Evolutionary conservation across 2,888 invertebrate species (phyloP).

Genomic region (Oligia fasciuncula): DNA sequence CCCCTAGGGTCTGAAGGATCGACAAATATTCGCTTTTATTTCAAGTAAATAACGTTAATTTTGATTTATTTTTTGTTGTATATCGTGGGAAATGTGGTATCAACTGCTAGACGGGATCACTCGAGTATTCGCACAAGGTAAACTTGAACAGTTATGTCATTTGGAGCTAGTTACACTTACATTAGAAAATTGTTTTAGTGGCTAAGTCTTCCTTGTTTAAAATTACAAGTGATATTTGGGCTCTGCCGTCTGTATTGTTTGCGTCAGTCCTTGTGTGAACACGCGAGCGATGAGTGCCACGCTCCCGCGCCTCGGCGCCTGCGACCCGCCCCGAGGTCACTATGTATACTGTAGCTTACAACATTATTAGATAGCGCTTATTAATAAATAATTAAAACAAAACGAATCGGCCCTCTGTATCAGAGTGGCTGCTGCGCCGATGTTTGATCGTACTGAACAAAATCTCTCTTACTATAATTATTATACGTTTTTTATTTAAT

Average conservation of each 20-base stretch:
- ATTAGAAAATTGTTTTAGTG: constrained; percentile 27
- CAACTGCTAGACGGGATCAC: constrained; percentile 11
- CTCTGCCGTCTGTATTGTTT: constrained; percentile 11
- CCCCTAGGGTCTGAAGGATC: constrained; percentile 49
- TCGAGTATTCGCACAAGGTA: constrained; percentile 37
- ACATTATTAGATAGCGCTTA: constrained; percentile 86
- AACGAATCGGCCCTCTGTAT: constrained; percentile 85
- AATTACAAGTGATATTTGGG: constrained; percentile 38
- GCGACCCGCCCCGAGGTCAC: constrained; percentile 61
- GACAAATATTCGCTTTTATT: constrained; percentile 54
- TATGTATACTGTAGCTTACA: constrained; percentile 77
- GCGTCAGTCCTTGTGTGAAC: constrained; percentile 26
- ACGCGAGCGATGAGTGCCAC: constrained; percentile 21
- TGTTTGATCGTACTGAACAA: constrained; percentile 80
- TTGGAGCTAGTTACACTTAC: constrained; percentile 49
- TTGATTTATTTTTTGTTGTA: constrained; percentile 33
- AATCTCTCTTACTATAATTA: constrained; percentile 79
- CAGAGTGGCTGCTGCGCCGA: constrained; percentile 83
- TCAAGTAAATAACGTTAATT: constrained; percentile 44
- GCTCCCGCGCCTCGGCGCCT: constrained; percentile 8
- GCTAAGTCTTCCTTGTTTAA: constrained; percentile 6
- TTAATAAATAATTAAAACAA: constrained; percentile 77
- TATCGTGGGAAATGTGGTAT: constrained; percentile 22
- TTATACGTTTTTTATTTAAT: constrained; percentile 69
- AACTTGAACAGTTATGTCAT: constrained; percentile 22